A percentile compares a stretch with the other conserved stretches of the same genome.
These are phyloP conservation scores for Dicerorhinus sumatrensis DNA, from an alignment of 2,113 vertebrate genomes.

Conservation along the genomic window DNA sequence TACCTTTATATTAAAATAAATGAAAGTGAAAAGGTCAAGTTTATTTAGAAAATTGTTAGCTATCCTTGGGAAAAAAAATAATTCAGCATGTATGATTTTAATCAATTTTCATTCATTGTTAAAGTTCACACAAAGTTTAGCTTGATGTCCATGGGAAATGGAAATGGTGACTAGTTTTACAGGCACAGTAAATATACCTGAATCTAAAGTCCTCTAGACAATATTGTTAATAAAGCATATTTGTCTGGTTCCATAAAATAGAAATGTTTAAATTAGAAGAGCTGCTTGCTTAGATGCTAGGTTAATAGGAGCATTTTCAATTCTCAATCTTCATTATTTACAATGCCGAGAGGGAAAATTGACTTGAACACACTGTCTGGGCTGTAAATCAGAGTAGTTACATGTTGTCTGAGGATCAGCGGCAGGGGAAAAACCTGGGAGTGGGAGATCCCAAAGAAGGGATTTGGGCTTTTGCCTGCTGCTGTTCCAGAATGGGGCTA, in stretches of 20 bases:
- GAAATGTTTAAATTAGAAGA: constrained; percentile 66
- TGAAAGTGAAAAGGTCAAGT: constrained; percentile 69
- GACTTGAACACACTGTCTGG: not conserved
- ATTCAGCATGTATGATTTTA: constrained; percentile 69
- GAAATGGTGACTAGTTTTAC: constrained; percentile 57
- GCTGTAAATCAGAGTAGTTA: not conserved
- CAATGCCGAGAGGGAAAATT: constrained; percentile 46
- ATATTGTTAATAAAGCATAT: constrained; percentile 67
- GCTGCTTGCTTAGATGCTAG: constrained; percentile 39
- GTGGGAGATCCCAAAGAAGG: not conserved
- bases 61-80: constrained; percentile 65
- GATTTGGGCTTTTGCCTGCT: not conserved
- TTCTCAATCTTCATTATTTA: constrained; percentile 64
- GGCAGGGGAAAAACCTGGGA: not conserved
- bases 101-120: constrained; percentile 79
- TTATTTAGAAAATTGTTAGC: constrained; percentile 77
- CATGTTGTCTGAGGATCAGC: not conserved
- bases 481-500: rapidly evolving
- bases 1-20: constrained; percentile 66
- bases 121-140: constrained; percentile 75
- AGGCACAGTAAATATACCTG: constrained; percentile 61
- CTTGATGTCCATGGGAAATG: constrained; percentile 48
- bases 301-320: constrained; percentile 63
- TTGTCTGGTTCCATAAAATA: constrained; percentile 59
- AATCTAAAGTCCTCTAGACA: constrained; percentile 59